Conservation (phyloP, 2,888 invertebrate species). For the Punctoribates punctum region DNA sequence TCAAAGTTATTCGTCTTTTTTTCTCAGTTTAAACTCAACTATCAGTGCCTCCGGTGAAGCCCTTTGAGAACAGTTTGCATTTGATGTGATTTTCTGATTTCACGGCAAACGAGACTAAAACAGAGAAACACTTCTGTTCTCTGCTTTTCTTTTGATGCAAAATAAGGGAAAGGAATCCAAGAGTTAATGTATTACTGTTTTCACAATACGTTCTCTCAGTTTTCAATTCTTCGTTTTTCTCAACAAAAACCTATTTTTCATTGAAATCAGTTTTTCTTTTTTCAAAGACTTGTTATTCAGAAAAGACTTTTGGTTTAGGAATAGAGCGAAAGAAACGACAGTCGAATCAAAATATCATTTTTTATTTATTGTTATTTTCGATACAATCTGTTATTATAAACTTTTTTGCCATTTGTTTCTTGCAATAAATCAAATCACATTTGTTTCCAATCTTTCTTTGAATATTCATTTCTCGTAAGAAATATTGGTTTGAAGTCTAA, state of each 20-base stretch:
- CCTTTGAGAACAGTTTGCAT: slow-evolving; percentile 3
- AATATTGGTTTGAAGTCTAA: too few relatives aligned
- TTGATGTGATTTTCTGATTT: slow-evolving; percentile 26
- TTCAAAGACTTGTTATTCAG: slow-evolving; percentile 25
- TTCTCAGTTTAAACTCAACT: not conserved
- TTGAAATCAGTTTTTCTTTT: slow-evolving; percentile 20
- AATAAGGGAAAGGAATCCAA: not conserved
- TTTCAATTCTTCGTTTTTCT: not conserved
- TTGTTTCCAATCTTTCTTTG: not conserved
- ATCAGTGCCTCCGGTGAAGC: not conserved
- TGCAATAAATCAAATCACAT: slow-evolving; percentile 10
- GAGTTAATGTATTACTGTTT: not conserved
- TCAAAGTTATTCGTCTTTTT: not conserved
- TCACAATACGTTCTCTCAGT: not conserved
- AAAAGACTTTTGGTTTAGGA: not conserved
- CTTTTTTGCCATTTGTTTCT: not conserved
- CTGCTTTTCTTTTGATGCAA: not conserved
- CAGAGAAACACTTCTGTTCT: not conserved
- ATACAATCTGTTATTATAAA: not conserved
- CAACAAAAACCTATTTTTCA: slow-evolving; percentile 23
- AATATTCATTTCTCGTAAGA: not conserved
- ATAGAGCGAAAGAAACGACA: not conserved
- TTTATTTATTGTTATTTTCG: slow-evolving; percentile 4
- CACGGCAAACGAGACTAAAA: not conserved
- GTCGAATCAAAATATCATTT: slow-evolving; percentile 14